Percentiles rank a stretch among this genome's conserved stretches.
Evolutionary conservation across 2,797 vertebrate genomes (phyloP).

Genomic region (Sebastes steindachneri): DNA sequence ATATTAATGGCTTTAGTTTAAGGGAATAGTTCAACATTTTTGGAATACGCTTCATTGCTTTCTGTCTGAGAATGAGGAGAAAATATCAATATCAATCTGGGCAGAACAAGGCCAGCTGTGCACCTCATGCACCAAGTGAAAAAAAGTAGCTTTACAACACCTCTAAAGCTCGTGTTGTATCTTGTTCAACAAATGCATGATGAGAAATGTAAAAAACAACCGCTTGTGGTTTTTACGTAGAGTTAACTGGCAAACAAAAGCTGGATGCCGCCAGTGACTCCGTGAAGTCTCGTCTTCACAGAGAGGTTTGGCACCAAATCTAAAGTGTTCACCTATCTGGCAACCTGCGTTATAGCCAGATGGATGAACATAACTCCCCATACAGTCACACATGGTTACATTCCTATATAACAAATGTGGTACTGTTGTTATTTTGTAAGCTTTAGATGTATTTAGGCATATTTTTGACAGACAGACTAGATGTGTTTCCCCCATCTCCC

Average conservation of each 20-base stretch:
- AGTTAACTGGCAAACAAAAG: neutral
- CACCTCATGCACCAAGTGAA: neutral
- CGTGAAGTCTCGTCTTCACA: neutral
- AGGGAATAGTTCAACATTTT: conserved; percentile 3
- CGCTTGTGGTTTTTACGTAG: neutral
- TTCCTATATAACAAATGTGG: neutral
- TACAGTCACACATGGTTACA: neutral
- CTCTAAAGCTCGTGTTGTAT: neutral
- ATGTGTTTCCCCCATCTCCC: neutral
- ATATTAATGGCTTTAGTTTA: neutral
- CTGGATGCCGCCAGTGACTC: neutral
- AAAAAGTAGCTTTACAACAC: neutral
- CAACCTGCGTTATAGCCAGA: neutral
- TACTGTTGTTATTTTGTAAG: neutral
- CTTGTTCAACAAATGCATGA: neutral
- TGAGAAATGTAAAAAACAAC: neutral
- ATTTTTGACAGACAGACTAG: conserved; percentile 10
- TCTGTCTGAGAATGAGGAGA: neutral
- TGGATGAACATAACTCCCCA: neutral
- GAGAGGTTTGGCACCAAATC: neutral
- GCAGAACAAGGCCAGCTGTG: neutral
- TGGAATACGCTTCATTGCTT: neutral
- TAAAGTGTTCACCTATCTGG: neutral
- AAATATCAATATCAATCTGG: neutral
- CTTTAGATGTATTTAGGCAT: neutral